These are phyloP conservation scores for Pagetopsis macropterus DNA, from an alignment of 2,797 vertebrate species.

Conservation along the genomic window DNA sequence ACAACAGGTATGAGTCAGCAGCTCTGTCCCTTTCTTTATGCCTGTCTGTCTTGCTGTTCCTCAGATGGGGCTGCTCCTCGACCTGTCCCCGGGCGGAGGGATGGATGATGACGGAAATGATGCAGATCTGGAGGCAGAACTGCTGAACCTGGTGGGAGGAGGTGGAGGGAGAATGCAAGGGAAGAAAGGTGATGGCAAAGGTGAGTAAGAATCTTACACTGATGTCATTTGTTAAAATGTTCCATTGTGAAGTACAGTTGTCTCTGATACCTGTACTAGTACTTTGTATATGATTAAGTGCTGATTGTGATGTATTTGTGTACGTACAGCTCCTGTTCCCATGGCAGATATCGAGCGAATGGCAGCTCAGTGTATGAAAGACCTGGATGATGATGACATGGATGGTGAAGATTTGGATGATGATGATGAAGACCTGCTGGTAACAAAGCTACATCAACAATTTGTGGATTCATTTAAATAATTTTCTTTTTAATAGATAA, in stretches of 20 bases:
- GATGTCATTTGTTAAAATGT: neutral
- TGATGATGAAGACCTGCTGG: slow-evolving; percentile 90
- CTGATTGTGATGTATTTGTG: slow-evolving; percentile 2
- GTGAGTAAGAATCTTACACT: slow-evolving; percentile 62
- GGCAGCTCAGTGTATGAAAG: slow-evolving; percentile 93
- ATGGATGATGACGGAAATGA: slow-evolving; percentile 83
- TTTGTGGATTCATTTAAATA: neutral
- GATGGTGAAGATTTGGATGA: slow-evolving; percentile 86
- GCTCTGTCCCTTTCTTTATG: neutral
- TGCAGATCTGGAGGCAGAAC: slow-evolving; percentile 90
- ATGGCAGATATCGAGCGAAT: slow-evolving; percentile 92
- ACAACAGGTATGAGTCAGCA: slow-evolving; percentile 20
- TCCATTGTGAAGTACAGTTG: neutral
- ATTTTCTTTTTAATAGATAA: neutral
- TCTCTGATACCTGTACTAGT: neutral
- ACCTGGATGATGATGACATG: slow-evolving; percentile 85
- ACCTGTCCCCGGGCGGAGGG: slow-evolving; percentile 84
- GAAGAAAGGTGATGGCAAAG: slow-evolving; percentile 81
- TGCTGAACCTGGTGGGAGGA: slow-evolving; percentile 87
- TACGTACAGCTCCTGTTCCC: slow-evolving; percentile 82
- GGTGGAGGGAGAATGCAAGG: slow-evolving; percentile 73
- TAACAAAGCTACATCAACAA: slow-evolving; percentile 56
- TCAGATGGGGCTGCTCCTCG: slow-evolving; percentile 90
- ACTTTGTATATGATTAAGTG: neutral
- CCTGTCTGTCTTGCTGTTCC: slow-evolving; percentile 11